These are phyloP conservation scores for Chunga burmeisteri DNA, from an alignment of 2,113 vertebrate species.

Conservation along the genomic window DNA sequence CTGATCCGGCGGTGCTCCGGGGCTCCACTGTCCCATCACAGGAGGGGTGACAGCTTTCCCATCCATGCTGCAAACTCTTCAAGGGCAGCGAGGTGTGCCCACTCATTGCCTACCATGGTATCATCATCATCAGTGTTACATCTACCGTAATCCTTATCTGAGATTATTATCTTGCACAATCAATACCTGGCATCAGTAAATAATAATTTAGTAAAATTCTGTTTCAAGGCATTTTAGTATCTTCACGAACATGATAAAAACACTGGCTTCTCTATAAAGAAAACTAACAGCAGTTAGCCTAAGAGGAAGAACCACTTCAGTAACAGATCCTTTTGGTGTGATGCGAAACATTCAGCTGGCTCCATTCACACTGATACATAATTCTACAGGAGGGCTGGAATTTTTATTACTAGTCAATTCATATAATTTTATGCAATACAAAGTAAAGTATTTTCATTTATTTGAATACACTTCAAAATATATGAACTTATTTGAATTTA, in stretches of 20 bases:
- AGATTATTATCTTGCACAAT: neutral
- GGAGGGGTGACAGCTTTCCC: rapidly evolving
- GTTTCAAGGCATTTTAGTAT: neutral
- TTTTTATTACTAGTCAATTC: neutral
- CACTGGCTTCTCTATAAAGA: neutral
- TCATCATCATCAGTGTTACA: rapidly evolving
- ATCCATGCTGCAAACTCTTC: rapidly evolving
- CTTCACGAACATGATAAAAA: neutral
- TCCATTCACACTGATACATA: neutral
- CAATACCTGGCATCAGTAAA: neutral
- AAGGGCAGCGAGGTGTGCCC: rapidly evolving
- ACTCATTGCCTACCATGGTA: rapidly evolving
- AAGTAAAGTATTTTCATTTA: neutral
- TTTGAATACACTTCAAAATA: neutral
- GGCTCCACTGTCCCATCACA: neutral
- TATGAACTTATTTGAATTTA: neutral
- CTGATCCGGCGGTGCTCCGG: rapidly evolving
- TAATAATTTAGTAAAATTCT: neutral
- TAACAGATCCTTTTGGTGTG: neutral
- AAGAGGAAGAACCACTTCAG: neutral
- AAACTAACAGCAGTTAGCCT: neutral
- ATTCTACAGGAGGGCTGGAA: neutral
- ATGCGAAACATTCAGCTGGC: neutral
- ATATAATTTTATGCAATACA: neutral
- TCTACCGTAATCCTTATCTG: rapidly evolving